Base-by-base conservation (phyloP, 2,888 invertebrate genomes). In the Caenorhabditis auriculariae region DNA sequence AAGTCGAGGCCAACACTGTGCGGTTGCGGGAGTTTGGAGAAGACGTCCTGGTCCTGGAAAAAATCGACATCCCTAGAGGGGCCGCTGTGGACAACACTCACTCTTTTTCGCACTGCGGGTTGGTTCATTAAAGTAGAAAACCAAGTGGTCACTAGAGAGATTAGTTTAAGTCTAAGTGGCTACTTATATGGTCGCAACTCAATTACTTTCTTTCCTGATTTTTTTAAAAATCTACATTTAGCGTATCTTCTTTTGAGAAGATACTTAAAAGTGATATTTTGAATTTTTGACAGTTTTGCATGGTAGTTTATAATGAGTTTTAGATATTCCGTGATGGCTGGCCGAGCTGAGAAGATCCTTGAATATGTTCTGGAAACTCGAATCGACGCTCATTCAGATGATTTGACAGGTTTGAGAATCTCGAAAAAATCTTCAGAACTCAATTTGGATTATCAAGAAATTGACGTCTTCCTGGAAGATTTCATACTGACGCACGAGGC, bases 1-100 rank as follows among this genome's bases (percentile, higher is more conserved):
- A 91, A 84, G 90, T 90, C 35, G 91, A 91, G 83, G 90, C 90
- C n/a, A 91, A 91, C 82, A 91, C 90, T 35, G 88, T 91, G 44
- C 85, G 90, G 46, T 84, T 91, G 72, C 90, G 90, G 82, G 90
- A 91, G 81, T 90, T 90, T 78, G 90, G 89, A 39, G 88, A 89
- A 78, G 90, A 90, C 84, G 90, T 91, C 38, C 84, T 91, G 71
- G 88, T 91, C 38, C 84, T 91, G 73, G 90, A 91, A 83, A 89
- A 85, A 71, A 84, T 72, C 6, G 60, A 60, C 15, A 57, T 64
- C 48, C 69, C 70, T 17, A 54, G 66, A 37, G 72, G 72, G 5
- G 73, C 64, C 2, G 73, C 70, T n/a, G 54, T 73, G 1, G 66
- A 67, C 19, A 53, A 56, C 21, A 32, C 53, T 2, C 54, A 38